Evolutionary conservation across 92 coral and sea anemone genomes (phyloP), one percentile per base, ranked within the genome.

Genomic region (Epizoanthus illoricatus): DNA sequence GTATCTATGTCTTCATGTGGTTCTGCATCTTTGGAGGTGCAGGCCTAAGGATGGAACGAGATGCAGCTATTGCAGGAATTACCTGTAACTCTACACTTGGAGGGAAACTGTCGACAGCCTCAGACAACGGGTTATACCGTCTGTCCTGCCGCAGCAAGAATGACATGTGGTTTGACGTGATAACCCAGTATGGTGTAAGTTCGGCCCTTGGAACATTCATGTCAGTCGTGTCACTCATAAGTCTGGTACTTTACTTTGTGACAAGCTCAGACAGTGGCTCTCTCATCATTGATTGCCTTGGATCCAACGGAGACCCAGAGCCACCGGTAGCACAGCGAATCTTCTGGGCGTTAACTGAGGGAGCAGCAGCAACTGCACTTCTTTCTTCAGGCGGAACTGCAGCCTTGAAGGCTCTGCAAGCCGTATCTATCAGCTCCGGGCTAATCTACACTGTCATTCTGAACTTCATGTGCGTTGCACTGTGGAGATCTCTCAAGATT

Each of bases 231-330:
- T 92, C 98, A 76, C 87, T 94, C n/a, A 74, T 94, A 10, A 85
- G 90, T 13, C 80, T 92, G 52, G 87, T 90, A 56, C 90, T 94
- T 20, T 94, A 94, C 85, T 94, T 94, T 84, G 98, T 94, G 72
- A 94, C 98, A 45, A 94, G 98, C 73, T 94, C 98, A 3, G 98
- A 94, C 79, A 94, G 98, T 79, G 98, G 98, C 45, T 94, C 98
- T 39, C 89, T 94, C 47, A 92, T 94, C 75, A 92, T 94, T 43
- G 98, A 94, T 87, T 89, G 96, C 81, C 86, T 94, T 7, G 90
- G 96, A 68, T 95, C 98, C 43, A 94, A 94, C 66, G 98, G 98
- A 21, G 90, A 90, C 74, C 97, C 92, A 41, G 97, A 94, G 33
- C 98, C 98, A 40, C 98, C 98, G 10, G 84, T 92, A 18, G 75